Conservation (phyloP, 2,113 vertebrate species). For the Cervus canadensis region DNA sequence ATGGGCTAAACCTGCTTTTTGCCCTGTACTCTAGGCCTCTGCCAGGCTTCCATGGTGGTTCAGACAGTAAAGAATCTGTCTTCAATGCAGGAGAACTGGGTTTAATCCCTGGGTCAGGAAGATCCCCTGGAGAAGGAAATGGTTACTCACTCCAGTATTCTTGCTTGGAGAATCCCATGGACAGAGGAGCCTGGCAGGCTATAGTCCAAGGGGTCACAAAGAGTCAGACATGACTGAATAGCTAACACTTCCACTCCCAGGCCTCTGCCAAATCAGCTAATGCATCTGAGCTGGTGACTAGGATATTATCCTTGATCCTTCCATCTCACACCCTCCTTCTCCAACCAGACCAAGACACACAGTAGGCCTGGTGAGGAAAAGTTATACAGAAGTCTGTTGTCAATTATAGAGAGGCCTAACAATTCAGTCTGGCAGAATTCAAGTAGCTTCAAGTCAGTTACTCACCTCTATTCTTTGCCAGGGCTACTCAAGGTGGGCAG, state of each 20-base stretch:
- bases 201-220: not conserved
- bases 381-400: not conserved
- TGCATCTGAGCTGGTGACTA: not conserved
- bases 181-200: not conserved
- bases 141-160: not conserved
- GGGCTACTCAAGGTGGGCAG: not conserved
- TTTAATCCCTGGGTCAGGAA: not conserved
- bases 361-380: not conserved
- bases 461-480: not conserved
- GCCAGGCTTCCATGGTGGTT: not conserved
- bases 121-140: not conserved
- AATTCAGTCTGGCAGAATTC: slow-evolving; percentile 11
- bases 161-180: not conserved
- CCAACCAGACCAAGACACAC: not conserved
- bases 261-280: not conserved
- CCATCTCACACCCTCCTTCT: not conserved
- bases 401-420: not conserved
- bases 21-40: not conserved
- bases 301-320: not conserved
- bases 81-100: not conserved
- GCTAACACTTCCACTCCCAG: not conserved
- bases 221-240: not conserved
- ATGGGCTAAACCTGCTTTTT: not conserved
- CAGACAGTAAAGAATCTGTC: not conserved
- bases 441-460: not conserved